phyloP scores from a whole-genome alignment of 2,888 invertebrate genomes.

The Clitarchus hookeri region DNA sequence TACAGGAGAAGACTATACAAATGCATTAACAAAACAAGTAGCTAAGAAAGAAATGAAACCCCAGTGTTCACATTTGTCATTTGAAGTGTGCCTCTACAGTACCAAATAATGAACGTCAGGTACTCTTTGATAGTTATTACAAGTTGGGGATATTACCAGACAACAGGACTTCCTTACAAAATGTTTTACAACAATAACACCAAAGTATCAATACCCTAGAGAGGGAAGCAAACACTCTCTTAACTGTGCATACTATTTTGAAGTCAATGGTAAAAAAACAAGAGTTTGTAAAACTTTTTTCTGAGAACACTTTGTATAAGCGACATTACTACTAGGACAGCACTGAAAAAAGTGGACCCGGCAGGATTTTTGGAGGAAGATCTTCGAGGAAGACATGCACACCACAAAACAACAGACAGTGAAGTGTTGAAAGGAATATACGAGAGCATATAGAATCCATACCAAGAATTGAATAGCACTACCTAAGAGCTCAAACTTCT shows the following conservation, averaged over 20 bases:
- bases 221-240: neutral
- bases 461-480: neutral
- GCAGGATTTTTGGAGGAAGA: neutral
- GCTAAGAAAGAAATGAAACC: neutral
- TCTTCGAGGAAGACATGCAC: neutral
- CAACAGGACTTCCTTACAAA: conserved; percentile 19
- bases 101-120: neutral
- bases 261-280: neutral
- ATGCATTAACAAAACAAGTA: neutral
- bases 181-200: conserved; percentile 10
- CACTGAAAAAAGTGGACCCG: neutral
- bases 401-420: conserved; percentile 17
- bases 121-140: neutral
- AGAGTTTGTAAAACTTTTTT: neutral
- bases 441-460: neutral
- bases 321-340: conserved; percentile 6
- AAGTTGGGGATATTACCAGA: conserved; percentile 12
- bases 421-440: conserved; percentile 17
- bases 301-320: neutral
- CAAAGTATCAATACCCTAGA: neutral
- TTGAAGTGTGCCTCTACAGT: neutral
- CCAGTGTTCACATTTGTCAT: neutral
- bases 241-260: neutral
- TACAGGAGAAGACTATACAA: neutral
- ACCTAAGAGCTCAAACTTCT: conserved; percentile 8